A percentile compares a stretch with the other conserved stretches of the same genome.
Conservation (phyloP, 2,797 vertebrate species). For the Chelon labrosus region DNA sequence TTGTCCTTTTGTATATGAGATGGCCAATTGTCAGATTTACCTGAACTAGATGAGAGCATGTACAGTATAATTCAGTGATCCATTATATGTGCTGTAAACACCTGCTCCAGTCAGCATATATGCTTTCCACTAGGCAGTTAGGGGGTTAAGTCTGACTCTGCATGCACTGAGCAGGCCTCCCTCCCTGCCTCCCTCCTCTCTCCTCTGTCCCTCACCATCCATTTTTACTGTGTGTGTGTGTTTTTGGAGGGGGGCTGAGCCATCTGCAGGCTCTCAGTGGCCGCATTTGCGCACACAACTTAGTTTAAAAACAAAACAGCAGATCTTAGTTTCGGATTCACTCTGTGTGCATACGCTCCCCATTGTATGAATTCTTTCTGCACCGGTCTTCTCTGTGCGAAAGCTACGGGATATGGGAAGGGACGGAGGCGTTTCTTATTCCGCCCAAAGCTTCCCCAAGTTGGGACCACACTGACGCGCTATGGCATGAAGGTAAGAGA, state of each 20-base stretch:
- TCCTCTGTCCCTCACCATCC: slow-evolving; percentile 51
- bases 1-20: background rate
- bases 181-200: slow-evolving; percentile 6
- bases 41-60: background rate
- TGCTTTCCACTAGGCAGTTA: slow-evolving; percentile 47
- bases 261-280: slow-evolving; percentile 60
- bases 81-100: slow-evolving; percentile 12
- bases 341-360: background rate
- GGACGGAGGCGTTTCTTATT: slow-evolving; percentile 72
- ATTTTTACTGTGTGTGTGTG: slow-evolving; percentile 59
- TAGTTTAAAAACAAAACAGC: slow-evolving; percentile 47
- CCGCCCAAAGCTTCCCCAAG: slow-evolving; percentile 68
- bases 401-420: slow-evolving; percentile 73
- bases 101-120: slow-evolving; percentile 31
- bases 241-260: slow-evolving; percentile 53
- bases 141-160: slow-evolving; percentile 85
- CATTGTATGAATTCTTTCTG: no score
- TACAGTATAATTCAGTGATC: background rate
- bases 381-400: slow-evolving; percentile 1
- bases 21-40: background rate
- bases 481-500: slow-evolving; percentile 83
- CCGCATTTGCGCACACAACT: slow-evolving; percentile 48
- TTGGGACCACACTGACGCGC: slow-evolving; percentile 76
- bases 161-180: slow-evolving; percentile 69
- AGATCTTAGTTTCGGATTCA: background rate